A percentile compares a stretch with the other conserved stretches of the same genome.
These are phyloP conservation scores for Hirtodrosophila histrioides DNA, from an alignment of 2,888 invertebrate species.

Conservation along the genomic window DNA sequence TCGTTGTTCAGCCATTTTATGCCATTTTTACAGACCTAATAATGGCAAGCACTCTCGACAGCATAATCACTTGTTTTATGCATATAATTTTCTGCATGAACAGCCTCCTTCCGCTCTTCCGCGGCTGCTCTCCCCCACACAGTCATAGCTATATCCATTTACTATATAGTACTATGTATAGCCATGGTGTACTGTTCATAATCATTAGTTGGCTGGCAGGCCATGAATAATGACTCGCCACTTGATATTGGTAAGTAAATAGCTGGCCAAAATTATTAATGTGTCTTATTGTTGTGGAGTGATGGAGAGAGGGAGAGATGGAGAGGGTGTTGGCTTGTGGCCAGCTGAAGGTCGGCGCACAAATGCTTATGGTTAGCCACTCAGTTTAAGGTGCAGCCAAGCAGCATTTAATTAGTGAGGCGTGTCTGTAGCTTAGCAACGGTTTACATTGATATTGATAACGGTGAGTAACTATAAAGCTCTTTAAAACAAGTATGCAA, in stretches of 20 bases:
- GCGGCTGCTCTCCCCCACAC: not conserved
- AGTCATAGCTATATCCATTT: conserved; percentile 10
- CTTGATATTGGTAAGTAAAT: conserved; percentile 73
- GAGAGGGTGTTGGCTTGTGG: conserved; percentile 8
- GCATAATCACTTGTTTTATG: conserved; percentile 77
- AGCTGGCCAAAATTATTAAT: conserved; percentile 68
- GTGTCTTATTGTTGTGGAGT: conserved; percentile 11
- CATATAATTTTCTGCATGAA: conserved; percentile 80
- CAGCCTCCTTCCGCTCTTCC: conserved; percentile 38
- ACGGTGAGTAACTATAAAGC: not conserved
- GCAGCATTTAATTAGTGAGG: conserved; percentile 11
- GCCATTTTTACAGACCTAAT: conserved; percentile 63
- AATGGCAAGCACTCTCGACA: conserved; percentile 66
- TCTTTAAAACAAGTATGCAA: not conserved
- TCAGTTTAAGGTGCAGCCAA: not conserved
- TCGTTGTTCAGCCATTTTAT: conserved; percentile 44
- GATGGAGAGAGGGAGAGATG: too few relatives aligned
- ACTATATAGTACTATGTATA: conserved; percentile 14
- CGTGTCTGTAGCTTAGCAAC: not conserved
- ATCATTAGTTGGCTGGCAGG: conserved; percentile 69
- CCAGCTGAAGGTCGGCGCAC: conserved; percentile 25
- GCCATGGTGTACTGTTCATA: conserved; percentile 61
- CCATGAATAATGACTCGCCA: conserved; percentile 74
- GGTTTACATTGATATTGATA: conserved; percentile 2
- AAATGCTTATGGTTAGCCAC: conserved; percentile 14